Base-by-base conservation (phyloP, 2,113 vertebrate species). In the Megaptera novaeangliae region DNA sequence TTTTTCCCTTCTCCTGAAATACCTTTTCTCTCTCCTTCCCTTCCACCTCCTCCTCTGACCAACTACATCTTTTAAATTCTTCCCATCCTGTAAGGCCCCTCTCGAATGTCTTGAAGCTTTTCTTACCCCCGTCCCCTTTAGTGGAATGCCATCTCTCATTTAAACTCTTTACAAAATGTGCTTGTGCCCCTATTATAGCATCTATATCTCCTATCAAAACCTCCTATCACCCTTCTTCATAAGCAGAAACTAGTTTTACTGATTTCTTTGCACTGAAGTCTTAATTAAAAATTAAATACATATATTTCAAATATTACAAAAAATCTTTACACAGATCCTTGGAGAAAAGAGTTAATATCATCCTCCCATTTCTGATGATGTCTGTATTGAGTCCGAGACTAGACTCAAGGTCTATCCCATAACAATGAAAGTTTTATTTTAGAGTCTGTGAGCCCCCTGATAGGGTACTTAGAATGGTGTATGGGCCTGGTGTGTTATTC, bases 301-400 rank as follows among this genome's bases (percentile, higher is more conserved):
- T 36, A 23, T 39, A 49, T 88, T 95, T 95, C 27, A 93, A 68
- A 88, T 81, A 13, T 57, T 88, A 61, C 46, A 85, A 36, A 92
- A 57, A 91, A 46, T n/a, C 21, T 95, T 97, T 57, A 31, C 63
- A 95, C 2, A 91, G 44, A 61, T 71, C n/a, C 72, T 95, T 75
- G 34, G n/a, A 63, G 64, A 90, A 59, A 61, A 88, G 8, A 74
- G 15, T 49, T 84, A 80, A 57, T 23, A 27, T 46, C 34, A 18
- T 36, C 29, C 59, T 96, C 36, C 36, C 34, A 21, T 84, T 96
- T 94, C 55, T 75, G 52, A 61, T 84, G 41, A 64, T 85, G 46
- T 91, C 86, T 77, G 34, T 25, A 57, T 85, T 39, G 20, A 94
- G 46, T 72, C 72, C 15, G 86, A 93, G 49, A 72, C 8, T 81